Conservation (phyloP, 2,113 vertebrate genomes). For the Albula glossodonta region DNA sequence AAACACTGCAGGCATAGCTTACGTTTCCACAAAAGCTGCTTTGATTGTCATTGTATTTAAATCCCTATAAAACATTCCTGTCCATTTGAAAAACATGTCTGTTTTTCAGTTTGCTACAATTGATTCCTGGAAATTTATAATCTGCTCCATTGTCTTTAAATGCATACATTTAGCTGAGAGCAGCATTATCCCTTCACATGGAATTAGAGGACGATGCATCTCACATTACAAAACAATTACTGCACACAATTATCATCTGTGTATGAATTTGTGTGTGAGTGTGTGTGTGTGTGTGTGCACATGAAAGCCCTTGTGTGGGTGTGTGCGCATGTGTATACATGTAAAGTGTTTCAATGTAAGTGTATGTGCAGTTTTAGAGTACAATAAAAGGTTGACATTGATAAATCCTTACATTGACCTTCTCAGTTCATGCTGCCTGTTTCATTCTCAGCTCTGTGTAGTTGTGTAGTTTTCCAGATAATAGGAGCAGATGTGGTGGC, state of each 20-base stretch:
- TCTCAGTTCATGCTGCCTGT: neutral
- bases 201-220: neutral
- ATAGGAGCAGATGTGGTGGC: neutral
- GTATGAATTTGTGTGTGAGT: too few species aligned
- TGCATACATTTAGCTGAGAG: neutral
- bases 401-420: neutral
- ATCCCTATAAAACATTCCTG: neutral
- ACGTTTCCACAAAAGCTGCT: neutral
- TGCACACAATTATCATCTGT: neutral
- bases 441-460: neutral
- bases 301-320: too few species aligned
- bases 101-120: neutral
- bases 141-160: neutral
- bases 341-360: too few species aligned
- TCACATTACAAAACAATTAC: neutral
- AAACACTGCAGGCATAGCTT: neutral
- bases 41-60: constrained; percentile 4
- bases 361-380: neutral
- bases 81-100: neutral
- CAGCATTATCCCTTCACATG: neutral
- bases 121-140: neutral
- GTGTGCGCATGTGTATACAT: too few species aligned
- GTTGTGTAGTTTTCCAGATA: neutral
- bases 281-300: too few species aligned
- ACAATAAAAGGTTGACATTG: neutral